Conservation (phyloP, 2,113 vertebrate species). For the Rhipidura dahli region DNA sequence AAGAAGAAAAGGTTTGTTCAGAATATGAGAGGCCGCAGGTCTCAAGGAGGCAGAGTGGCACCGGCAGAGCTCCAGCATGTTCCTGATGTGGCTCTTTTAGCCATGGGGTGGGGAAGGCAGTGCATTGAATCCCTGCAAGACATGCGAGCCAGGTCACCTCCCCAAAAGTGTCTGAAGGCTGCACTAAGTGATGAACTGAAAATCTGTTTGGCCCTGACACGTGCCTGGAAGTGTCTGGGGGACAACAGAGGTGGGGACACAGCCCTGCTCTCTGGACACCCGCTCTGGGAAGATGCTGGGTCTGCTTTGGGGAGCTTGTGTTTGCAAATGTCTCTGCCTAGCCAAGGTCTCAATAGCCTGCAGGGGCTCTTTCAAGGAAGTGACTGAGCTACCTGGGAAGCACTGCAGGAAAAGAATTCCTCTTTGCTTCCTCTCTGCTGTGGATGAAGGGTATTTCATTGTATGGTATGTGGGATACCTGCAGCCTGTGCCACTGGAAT, state of each 20-base stretch:
- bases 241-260: background rate
- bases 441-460: background rate
- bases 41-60: background rate
- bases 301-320: background rate
- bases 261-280: background rate
- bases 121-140: background rate
- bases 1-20: background rate
- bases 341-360: background rate
- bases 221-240: background rate
- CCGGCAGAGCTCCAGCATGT: background rate
- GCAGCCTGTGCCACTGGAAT: background rate
- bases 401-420: accelerated
- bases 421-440: background rate
- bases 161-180: background rate
- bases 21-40: accelerated
- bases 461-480: background rate
- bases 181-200: background rate
- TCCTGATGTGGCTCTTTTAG: background rate
- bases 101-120: background rate
- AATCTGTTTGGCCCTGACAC: background rate
- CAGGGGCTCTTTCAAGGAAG: background rate
- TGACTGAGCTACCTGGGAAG: background rate
- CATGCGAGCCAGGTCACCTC: background rate
- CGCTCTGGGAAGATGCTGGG: background rate
- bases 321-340: background rate